These are phyloP conservation scores for Zeugodacus cucurbitae DNA, from an alignment of 1,140 invertebrate species.

Conservation along the genomic window DNA sequence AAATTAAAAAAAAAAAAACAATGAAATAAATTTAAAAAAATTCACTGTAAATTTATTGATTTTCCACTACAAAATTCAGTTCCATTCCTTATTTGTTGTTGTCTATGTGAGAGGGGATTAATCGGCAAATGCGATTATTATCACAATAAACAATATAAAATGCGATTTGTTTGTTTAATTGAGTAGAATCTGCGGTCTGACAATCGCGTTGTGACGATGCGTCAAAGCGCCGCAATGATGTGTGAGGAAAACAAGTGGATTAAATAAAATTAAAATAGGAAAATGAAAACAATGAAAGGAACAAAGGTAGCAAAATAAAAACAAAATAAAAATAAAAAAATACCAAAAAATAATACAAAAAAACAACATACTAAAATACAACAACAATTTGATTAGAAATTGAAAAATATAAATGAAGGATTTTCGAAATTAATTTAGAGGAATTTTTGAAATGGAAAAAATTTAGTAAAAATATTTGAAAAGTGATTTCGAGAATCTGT, in stretches of 20 bases:
- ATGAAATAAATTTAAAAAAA: not conserved
- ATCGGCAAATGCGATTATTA: slow-evolving; percentile 1
- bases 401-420: not conserved
- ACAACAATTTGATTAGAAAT: not conserved
- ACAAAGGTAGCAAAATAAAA: not conserved
- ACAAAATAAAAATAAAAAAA: not conserved
- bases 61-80: not conserved
- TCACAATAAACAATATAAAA: not conserved
- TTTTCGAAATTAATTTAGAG: not conserved
- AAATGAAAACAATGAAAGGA: not conserved
- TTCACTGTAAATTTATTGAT: not conserved
- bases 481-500: too few relatives aligned
- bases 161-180: slow-evolving; percentile 12
- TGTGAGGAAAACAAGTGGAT: not conserved
- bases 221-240: not conserved
- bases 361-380: not conserved
- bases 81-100: not conserved
- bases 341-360: not conserved
- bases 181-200: not conserved
- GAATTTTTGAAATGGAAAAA: not conserved
- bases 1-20: not conserved
- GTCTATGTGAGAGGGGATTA: not conserved
- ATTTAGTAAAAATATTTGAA: not conserved
- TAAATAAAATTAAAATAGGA: not conserved
- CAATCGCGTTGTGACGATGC: not conserved